Evolutionary conservation across 1,140 invertebrate genomes (phyloP).

Genomic region (Drosophila sucinea): DNA sequence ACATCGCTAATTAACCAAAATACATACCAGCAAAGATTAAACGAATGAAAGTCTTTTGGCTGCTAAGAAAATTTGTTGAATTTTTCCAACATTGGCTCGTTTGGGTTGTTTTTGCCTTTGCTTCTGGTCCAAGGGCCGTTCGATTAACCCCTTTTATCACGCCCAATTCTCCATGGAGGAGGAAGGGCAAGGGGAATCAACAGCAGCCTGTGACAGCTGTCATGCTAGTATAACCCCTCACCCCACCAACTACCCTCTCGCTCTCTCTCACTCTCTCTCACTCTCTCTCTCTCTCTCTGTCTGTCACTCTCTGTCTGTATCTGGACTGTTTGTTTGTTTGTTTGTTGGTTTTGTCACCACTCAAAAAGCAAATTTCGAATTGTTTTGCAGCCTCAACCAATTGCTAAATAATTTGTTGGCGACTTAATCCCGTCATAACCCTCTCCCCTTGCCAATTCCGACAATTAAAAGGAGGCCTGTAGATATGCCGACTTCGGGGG

Average conservation of each 20-base stretch:
- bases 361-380: conserved; percentile 60
- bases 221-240: conserved; percentile 39
- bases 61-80: conserved; percentile 23
- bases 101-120: conserved; percentile 35
- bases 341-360: conserved; percentile 29
- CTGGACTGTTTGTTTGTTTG: conserved; percentile 24
- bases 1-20: conserved; percentile 71
- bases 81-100: conserved; percentile 15
- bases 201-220: conserved; percentile 56
- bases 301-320: neutral
- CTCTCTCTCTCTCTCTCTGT: neutral
- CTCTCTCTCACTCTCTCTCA: conserved; percentile 1
- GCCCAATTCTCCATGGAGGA: conserved; percentile 67
- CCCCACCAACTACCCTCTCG: neutral
- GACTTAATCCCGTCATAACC: conserved; percentile 27
- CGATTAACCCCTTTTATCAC: conserved; percentile 80
- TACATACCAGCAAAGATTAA: conserved; percentile 33
- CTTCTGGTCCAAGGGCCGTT: conserved; percentile 46
- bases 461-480: conserved; percentile 35
- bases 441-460: neutral
- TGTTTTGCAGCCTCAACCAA: conserved; percentile 57
- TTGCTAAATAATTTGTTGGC: conserved; percentile 52
- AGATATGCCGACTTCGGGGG: conserved; percentile 37
- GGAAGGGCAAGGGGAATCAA: neutral
- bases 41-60: conserved; percentile 34